These are phyloP conservation scores for Ecdyonurus torrentis DNA, from an alignment of 2,888 invertebrate genomes.

Conservation along the genomic window DNA sequence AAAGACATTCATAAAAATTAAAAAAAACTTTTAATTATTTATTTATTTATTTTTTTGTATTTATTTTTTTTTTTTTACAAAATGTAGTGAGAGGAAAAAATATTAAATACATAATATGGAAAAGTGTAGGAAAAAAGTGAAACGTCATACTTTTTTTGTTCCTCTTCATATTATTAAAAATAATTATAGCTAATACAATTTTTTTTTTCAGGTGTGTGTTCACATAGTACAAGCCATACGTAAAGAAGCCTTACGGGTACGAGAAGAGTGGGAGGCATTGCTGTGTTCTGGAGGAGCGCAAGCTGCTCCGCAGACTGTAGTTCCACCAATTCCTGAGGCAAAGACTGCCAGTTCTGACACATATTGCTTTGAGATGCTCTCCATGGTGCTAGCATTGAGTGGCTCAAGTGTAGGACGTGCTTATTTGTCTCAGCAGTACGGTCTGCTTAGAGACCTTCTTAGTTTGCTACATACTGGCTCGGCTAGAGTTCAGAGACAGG, in stretches of 20 bases:
- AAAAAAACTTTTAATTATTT: too few relatives aligned
- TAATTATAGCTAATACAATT: too few relatives aligned
- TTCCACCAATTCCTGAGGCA: not conserved
- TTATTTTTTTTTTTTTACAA: too few relatives aligned
- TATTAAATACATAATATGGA: too few relatives aligned
- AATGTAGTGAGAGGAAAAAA: too few relatives aligned
- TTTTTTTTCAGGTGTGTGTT: conserved; percentile 65
- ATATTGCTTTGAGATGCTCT: conserved; percentile 96
- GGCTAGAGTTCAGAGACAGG: conserved; percentile 87
- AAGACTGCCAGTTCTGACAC: conserved; percentile 42
- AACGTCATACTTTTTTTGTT: too few relatives aligned
- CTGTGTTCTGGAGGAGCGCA: conserved; percentile 26
- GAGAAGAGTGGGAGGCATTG: conserved; percentile 78
- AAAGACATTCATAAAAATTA: too few relatives aligned
- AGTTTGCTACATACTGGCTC: conserved; percentile 84
- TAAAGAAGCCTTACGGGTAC: conserved; percentile 68
- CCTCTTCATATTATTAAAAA: too few relatives aligned
- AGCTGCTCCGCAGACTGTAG: not conserved
- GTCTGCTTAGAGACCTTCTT: conserved; percentile 66
- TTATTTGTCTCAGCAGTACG: conserved; percentile 79
- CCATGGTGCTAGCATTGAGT: conserved; percentile 84
- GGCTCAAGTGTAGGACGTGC: conserved; percentile 81
- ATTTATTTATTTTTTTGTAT: too few relatives aligned
- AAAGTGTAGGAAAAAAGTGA: too few relatives aligned
- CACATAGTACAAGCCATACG: conserved; percentile 83